Base-by-base conservation (phyloP, 2,113 vertebrate species). In the Sprattus sprattus region DNA sequence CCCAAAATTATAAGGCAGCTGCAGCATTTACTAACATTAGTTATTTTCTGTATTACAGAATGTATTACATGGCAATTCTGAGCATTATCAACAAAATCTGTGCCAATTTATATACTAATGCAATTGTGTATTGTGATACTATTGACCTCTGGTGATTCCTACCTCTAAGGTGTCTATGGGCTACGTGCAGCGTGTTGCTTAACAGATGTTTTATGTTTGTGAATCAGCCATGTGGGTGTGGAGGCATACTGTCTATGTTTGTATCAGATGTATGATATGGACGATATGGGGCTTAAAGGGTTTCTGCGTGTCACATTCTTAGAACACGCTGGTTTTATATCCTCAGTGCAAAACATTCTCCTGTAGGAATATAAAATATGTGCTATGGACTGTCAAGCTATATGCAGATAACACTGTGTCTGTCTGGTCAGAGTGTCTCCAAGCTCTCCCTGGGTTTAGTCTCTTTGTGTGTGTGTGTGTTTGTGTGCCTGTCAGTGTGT, bases 351-450 rank as follows among this genome's bases (percentile, higher is more conserved):
- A 60, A 60, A 60, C 6, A 60, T 60, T 60, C 20, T 22, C 18
- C 54, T 22, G 20, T 60, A n/a, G 54, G 22, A 60, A 60, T 60
- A 60, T 60, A 7, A 60, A 4, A 60, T 22, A 60, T 60, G 4
- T 5, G 18, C 54, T 22, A 6, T 60, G 54, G 18, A 60, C 54
- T 22, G 54, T 60, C 0, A 6, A 57, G 20, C 18, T 60, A 6
- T 60, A 60, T 20, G 54, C 20, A 6, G 54, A 60, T 60, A 15
- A 54, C 22, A 22, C 18, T 22, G 6, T 60, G 18, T 18, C 3
- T 39, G 71, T 78, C 28, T 78, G 71, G 71, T 78, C 71, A 78
- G 71, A 78, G 28, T 39, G 25, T 78, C 64, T 71, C 64, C 71
- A 28, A 78, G 71, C 71, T 78, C 71, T 39, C 11, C 32, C n/a